Conservation (phyloP, 2,797 vertebrate species). For the Hozukius guyotensis region DNA sequence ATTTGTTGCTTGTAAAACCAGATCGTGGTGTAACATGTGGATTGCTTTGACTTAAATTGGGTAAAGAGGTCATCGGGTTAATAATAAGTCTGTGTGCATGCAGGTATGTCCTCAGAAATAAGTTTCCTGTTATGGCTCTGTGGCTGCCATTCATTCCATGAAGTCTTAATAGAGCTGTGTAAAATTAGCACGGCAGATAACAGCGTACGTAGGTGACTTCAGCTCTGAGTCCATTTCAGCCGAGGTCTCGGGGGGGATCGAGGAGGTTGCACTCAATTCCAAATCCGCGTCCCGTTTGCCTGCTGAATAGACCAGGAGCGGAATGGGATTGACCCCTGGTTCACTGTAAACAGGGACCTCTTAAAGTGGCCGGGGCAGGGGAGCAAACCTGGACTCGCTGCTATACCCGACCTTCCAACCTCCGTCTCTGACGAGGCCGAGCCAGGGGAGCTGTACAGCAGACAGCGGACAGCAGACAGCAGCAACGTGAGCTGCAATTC, state of each 20-base stretch:
- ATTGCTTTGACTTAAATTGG: constrained; percentile 5
- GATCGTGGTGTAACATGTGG: neutral
- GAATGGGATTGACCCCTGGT: constrained; percentile 50
- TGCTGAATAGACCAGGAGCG: neutral
- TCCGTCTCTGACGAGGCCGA: neutral
- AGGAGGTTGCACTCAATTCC: constrained; percentile 12
- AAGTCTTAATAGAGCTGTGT: constrained; percentile 15
- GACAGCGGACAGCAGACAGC: neutral
- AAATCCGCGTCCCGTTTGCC: neutral
- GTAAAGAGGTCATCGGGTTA: constrained; percentile 27
- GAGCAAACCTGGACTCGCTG: neutral
- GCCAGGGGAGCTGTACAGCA: neutral
- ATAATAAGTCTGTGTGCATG: constrained; percentile 30
- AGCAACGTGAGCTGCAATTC: neutral
- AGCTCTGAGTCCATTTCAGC: constrained; percentile 11
- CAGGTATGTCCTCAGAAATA: constrained; percentile 6
- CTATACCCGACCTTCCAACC: neutral
- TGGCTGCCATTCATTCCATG: constrained; percentile 2
- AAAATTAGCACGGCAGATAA: constrained; percentile 48
- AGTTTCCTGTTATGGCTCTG: constrained; percentile 38
- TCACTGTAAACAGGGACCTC: constrained; percentile 20
- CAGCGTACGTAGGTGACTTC: neutral
- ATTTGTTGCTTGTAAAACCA: constrained; percentile 1
- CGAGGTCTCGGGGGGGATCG: neutral
- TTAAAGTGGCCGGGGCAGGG: neutral